These are phyloP conservation scores for Momotus momota DNA, from an alignment of 2,797 vertebrate genomes.

Conservation along the genomic window DNA sequence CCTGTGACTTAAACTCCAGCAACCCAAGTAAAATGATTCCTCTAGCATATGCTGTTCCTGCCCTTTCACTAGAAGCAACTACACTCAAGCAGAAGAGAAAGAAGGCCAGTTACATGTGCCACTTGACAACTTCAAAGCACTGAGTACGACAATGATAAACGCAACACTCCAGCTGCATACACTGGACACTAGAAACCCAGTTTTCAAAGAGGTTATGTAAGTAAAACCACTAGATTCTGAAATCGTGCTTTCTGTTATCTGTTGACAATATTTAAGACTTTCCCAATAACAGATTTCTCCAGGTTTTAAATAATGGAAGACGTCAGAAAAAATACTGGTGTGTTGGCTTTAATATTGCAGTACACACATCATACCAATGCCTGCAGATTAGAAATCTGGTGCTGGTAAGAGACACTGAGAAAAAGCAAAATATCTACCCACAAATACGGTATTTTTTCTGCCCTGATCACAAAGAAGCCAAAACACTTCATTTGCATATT, in stretches of 20 bases:
- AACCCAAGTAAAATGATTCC: slow-evolving; percentile 11
- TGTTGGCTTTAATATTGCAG: not conserved
- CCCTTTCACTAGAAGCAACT: slow-evolving; percentile 43
- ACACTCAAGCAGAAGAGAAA: not conserved
- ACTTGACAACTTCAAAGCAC: slow-evolving; percentile 51
- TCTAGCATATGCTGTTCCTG: not conserved
- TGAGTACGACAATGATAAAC: not conserved
- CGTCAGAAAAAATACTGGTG: not conserved
- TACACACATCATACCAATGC: not conserved
- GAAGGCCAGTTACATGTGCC: not conserved
- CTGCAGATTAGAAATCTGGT: slow-evolving; percentile 28
- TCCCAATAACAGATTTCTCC: not conserved
- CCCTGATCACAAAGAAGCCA: slow-evolving; percentile 45
- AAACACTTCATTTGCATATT: slow-evolving; percentile 27
- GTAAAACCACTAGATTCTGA: not conserved
- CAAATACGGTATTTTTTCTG: not conserved
- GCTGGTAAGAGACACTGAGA: not conserved
- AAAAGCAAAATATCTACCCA: slow-evolving; percentile 22
- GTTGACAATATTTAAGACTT: not conserved
- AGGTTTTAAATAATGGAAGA: slow-evolving; percentile 3
- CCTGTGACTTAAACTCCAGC: slow-evolving; percentile 18
- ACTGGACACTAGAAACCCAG: not conserved
- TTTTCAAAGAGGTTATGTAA: not conserved
- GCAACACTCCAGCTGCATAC: not conserved
- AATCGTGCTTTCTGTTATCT: not conserved